A percentile compares a stretch with the other conserved stretches of the same genome.
Conservation (phyloP, 2,888 invertebrate genomes). For the Tenthredo scrophulariae region DNA sequence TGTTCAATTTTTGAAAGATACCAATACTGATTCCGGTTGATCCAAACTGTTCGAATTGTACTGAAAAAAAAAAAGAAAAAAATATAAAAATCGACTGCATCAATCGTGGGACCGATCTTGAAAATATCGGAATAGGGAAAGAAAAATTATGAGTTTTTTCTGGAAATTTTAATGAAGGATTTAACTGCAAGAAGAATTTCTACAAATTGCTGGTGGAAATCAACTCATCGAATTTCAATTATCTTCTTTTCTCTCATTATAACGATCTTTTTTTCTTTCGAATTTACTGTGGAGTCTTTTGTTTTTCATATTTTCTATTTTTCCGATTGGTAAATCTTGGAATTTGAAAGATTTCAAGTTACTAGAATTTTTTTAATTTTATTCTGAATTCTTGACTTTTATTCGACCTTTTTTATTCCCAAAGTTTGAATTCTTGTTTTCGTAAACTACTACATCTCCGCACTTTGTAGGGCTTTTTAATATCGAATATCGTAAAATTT, state of each 20-base stretch:
- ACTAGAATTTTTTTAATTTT: neutral
- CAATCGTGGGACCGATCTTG: too few relatives aligned
- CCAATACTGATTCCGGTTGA: too few relatives aligned
- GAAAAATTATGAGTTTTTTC: too few relatives aligned
- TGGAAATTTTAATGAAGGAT: too few relatives aligned
- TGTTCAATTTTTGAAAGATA: too few relatives aligned
- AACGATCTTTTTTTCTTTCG: neutral
- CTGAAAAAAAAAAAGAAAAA: too few relatives aligned
- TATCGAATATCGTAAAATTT: neutral
- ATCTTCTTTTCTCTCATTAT: neutral
- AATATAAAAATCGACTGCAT: too few relatives aligned
- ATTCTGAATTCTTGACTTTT: neutral
- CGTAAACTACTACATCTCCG: neutral
- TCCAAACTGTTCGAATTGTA: too few relatives aligned
- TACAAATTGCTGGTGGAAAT: neutral
- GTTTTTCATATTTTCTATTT: neutral
- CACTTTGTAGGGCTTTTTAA: neutral
- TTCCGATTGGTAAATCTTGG: neutral
- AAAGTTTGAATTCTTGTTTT: neutral
- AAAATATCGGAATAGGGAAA: too few relatives aligned
- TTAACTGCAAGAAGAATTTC: too few relatives aligned
- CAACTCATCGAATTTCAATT: neutral
- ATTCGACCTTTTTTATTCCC: neutral
- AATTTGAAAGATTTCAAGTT: neutral
- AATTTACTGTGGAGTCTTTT: neutral